Conservation (phyloP, 2,888 invertebrate species). For the Baronia brevicornis region DNA sequence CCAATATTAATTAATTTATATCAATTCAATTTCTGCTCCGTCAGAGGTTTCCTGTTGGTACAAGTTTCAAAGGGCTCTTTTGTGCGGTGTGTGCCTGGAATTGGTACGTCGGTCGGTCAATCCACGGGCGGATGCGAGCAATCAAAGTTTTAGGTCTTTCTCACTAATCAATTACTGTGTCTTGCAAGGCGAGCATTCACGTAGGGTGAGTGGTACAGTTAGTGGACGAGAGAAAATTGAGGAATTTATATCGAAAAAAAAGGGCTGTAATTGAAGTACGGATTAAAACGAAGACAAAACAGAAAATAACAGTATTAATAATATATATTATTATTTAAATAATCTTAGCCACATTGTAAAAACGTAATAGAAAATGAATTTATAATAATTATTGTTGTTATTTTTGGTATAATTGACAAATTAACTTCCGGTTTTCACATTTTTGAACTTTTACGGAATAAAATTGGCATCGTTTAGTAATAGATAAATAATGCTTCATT, state of each 20-base stretch:
- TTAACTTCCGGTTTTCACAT: too few relatives aligned
- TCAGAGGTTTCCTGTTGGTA: constrained; percentile 1
- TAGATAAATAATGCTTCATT: too few relatives aligned
- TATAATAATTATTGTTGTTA: too few relatives aligned
- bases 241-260: constrained; percentile 9
- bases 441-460: too few relatives aligned
- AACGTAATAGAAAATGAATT: too few relatives aligned
- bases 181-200: constrained; percentile 27
- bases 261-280: neutral
- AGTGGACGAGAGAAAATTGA: neutral
- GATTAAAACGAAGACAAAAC: neutral
- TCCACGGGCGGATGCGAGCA: constrained; percentile 24
- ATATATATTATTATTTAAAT: too few relatives aligned
- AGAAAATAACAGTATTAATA: too few relatives aligned
- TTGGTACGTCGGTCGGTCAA: neutral
- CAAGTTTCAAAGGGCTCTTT: constrained; percentile 11
- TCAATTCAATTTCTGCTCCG: constrained; percentile 1
- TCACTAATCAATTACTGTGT: constrained; percentile 43
- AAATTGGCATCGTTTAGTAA: too few relatives aligned
- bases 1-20: constrained; percentile 6
- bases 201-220: constrained; percentile 17
- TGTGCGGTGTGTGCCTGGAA: constrained; percentile 3
- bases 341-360: too few relatives aligned
- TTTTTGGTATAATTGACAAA: too few relatives aligned
- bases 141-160: constrained; percentile 45